These are phyloP conservation scores for Anthopleura sola DNA, from an alignment of 64 coral and sea anemone genomes.

Conservation along the genomic window DNA sequence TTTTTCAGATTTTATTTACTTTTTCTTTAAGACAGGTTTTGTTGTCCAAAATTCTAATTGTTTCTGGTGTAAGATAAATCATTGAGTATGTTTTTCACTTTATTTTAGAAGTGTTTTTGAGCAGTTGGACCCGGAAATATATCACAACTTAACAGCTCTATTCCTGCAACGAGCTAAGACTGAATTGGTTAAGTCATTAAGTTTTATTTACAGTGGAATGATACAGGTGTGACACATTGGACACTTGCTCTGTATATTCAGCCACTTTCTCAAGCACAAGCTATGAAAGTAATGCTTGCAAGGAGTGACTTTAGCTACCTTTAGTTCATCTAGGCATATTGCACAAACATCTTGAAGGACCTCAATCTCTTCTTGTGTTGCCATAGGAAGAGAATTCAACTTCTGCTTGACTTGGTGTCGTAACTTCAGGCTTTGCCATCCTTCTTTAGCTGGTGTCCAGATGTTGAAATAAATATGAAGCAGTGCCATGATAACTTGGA, in stretches of 20 bases:
- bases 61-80: too few relatives aligned
- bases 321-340: conserved; percentile 93
- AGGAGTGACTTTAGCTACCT: conserved; percentile 86
- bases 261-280: conserved; percentile 87
- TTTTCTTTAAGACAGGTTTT: too few relatives aligned
- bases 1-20: too few relatives aligned
- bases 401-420: conserved; percentile 88
- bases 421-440: conserved; percentile 79
- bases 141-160: too few relatives aligned
- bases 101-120: too few relatives aligned
- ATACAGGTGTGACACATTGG: conserved; percentile 91
- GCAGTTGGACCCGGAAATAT: too few relatives aligned
- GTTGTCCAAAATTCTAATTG: too few relatives aligned
- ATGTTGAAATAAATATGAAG: conserved; percentile 97
- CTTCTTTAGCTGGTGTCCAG: conserved; percentile 93
- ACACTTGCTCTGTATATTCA: conserved; percentile 96
- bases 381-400: conserved; percentile 76
- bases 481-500: conserved; percentile 87
- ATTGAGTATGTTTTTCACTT: too few relatives aligned
- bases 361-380: conserved; percentile 84
- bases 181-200: too few relatives aligned
- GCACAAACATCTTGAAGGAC: conserved; percentile 89
- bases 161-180: too few relatives aligned
- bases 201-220: not conserved
- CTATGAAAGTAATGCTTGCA: conserved; percentile 93